phyloP scores from a whole-genome alignment of 2,888 invertebrate genomes.

The Punctoribates punctum region DNA sequence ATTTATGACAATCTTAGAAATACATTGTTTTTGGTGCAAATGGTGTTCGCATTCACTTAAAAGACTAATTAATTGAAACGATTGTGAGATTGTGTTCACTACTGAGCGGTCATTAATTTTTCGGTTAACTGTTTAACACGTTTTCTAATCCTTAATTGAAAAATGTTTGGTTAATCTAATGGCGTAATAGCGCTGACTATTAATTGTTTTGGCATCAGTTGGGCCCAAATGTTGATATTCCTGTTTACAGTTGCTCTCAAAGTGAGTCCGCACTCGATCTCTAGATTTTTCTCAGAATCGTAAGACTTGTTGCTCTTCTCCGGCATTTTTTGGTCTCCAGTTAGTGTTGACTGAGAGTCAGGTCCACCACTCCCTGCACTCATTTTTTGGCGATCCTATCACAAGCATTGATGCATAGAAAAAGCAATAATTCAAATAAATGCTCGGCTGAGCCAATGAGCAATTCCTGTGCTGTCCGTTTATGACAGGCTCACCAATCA shows the following conservation, averaged over 20 bases:
- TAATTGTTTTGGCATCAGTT: neutral
- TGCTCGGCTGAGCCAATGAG: slow-evolving; percentile 15
- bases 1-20: neutral
- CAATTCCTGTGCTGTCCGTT: slow-evolving; percentile 21
- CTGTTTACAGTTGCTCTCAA: neutral
- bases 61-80: neutral
- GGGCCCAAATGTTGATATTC: slow-evolving; percentile 21
- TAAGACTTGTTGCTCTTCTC: slow-evolving; percentile 8
- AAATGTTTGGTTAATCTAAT: slow-evolving; percentile 7
- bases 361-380: slow-evolving; percentile 4
- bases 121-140: neutral
- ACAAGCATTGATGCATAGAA: slow-evolving; percentile 22
- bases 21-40: neutral
- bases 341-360: neutral
- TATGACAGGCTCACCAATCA: slow-evolving; percentile 21
- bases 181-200: neutral
- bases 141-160: slow-evolving; percentile 21
- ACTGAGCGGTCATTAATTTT: neutral
- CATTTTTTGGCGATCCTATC: slow-evolving; percentile 25
- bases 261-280: neutral
- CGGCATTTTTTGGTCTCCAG: neutral
- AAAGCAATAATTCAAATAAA: slow-evolving; percentile 29
- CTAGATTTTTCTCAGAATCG: neutral
- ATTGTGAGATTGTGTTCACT: neutral
- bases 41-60: neutral